A percentile compares a stretch with the other conserved stretches of the same genome.
Conservation (phyloP, 2,888 invertebrate species). For the Anthophora plumipes region DNA sequence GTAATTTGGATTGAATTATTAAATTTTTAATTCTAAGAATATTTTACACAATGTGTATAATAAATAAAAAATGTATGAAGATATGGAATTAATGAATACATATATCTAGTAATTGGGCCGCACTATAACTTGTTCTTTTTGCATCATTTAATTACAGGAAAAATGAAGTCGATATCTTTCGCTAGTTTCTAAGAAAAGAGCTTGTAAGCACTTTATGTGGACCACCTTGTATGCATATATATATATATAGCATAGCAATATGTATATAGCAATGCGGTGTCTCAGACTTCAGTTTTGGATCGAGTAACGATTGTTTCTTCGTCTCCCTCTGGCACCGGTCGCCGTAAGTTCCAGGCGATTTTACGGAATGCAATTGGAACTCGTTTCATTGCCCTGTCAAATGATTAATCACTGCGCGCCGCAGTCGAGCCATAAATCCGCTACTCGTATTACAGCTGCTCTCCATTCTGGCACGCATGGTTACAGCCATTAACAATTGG, state of each 20-base stretch:
- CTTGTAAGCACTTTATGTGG: too few relatives aligned
- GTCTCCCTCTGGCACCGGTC: background rate
- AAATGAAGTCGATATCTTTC: too few relatives aligned
- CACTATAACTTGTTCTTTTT: too few relatives aligned
- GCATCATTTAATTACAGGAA: too few relatives aligned
- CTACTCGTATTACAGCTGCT: conserved; percentile 49
- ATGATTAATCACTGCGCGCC: conserved; percentile 22
- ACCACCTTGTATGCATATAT: too few relatives aligned
- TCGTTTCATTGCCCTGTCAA: conserved; percentile 20
- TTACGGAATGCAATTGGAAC: conserved; percentile 35
- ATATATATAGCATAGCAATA: conserved; percentile 6
- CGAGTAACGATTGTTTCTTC: background rate
- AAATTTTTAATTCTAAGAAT: too few relatives aligned
- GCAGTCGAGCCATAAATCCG: conserved; percentile 40
- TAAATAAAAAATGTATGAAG: too few relatives aligned
- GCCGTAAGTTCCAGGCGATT: conserved; percentile 11
- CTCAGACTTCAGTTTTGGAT: background rate
- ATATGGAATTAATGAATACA: too few relatives aligned
- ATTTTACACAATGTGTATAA: too few relatives aligned
- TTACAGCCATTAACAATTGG: conserved; percentile 46
- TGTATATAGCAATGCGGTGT: background rate
- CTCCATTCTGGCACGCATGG: conserved; percentile 14
- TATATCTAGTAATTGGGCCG: too few relatives aligned
- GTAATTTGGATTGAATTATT: too few relatives aligned
- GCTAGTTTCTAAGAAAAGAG: too few relatives aligned